Conservation (phyloP, 2,797 vertebrate genomes). For the Siniperca undulata region DNA sequence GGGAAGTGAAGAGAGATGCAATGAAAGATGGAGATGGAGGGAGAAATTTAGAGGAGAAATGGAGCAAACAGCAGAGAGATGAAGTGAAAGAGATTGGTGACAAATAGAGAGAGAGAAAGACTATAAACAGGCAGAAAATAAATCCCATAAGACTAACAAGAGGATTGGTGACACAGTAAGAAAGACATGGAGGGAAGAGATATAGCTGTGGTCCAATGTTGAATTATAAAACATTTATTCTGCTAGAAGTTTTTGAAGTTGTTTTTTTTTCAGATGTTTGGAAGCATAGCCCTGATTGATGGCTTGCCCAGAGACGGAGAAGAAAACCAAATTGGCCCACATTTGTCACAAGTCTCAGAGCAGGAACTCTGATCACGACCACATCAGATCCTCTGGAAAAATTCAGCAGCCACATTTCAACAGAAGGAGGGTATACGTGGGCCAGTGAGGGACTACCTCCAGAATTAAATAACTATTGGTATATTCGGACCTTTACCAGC, state of each 20-base stretch:
- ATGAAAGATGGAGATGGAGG: conserved; percentile 5
- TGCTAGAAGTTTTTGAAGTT: conserved; percentile 56
- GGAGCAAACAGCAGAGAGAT: conserved; percentile 13
- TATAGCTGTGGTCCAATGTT: conserved; percentile 20
- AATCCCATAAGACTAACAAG: conserved; percentile 43
- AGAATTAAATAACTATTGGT: neutral
- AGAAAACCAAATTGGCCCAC: conserved; percentile 62
- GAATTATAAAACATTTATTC: conserved; percentile 76
- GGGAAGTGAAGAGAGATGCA: conserved; percentile 1
- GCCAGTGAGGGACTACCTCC: neutral
- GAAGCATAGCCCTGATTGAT: conserved; percentile 66
- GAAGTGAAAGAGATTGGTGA: conserved; percentile 25
- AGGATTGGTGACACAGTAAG: conserved; percentile 23
- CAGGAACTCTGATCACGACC: conserved; percentile 45
- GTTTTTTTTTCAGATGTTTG: conserved; percentile 35
- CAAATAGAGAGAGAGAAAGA: conserved; percentile 18
- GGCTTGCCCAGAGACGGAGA: conserved; percentile 58
- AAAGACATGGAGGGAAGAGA: conserved; percentile 26
- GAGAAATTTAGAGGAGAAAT: neutral
- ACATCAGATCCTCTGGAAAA: conserved; percentile 25
- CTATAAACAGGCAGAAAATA: conserved; percentile 27
- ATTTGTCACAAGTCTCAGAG: conserved; percentile 57
- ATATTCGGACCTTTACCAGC: neutral
- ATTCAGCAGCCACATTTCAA: neutral
- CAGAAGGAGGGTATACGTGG: conserved; percentile 24